Base-by-base conservation (phyloP, 92 coral and sea anemone species). In the Meandrina meandrites region DNA sequence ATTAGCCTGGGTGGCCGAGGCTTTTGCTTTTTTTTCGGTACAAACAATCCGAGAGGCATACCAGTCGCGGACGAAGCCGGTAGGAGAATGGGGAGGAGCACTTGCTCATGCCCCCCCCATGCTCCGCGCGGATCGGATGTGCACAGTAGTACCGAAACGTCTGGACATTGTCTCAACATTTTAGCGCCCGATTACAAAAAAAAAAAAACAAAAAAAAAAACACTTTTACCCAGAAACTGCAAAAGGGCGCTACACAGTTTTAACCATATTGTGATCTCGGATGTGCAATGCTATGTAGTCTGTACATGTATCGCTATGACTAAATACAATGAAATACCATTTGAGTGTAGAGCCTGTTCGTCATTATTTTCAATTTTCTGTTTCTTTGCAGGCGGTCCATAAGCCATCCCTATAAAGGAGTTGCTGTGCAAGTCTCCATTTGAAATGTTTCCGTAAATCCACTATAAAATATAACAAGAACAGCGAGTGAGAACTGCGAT, bases 341-440 rank as follows among this genome's bases (percentile, higher is more conserved):
- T 85, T 31, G 88, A 76, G 57, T 62, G 21, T 42, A 15, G 74
- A 42, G 27, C n/a, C 31, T 60, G 18, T 10, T 76, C 48, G 40
- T 77, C 88, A 22, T 48, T 75, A n/a, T 37, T 84, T 50, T 85
- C 75, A 60, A 66, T 76, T 66, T 85, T 85, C 75, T 30, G 82
- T 51, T 64, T 85, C 83, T 85, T 85, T 9, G 83, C n/a, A 11
- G 88, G 88, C 4, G 88, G 88, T 27, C 88, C 88, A 76, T 85
- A 85, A 32, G 88, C 76, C 88, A 85, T 77, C 67, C 76, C 82
- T 27, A 85, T 85, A 28, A 85, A 85, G 66, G 88, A 5, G 74
- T 85, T 85, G 36, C 10, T 77, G 17, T 85, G 75, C 30, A 85
- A 15, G 22, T 85, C 82, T 24, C 88, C 88, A 11, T 68, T 76